Conservation (phyloP, 1,140 invertebrate genomes). For the Linepithema humile region DNA sequence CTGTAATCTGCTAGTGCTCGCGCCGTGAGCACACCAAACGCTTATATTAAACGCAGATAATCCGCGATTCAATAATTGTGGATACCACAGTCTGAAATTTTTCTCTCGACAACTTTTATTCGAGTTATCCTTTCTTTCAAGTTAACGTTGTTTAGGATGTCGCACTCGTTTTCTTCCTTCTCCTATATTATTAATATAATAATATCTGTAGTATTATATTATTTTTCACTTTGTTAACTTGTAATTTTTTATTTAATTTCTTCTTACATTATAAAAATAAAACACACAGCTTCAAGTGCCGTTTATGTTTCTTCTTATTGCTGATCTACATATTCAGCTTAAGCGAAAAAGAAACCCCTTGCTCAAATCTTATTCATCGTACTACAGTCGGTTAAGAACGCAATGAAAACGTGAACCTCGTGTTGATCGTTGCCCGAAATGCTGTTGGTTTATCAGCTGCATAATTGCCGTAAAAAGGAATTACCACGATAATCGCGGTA, state of each 20-base stretch:
- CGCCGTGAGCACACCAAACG: not conserved
- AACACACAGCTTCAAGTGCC: not conserved
- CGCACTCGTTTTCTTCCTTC: too few species aligned
- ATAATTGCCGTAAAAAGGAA: conserved; percentile 21
- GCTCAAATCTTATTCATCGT: not conserved
- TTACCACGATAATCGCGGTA: not conserved
- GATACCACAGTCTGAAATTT: not conserved
- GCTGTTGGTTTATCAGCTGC: conserved; percentile 21
- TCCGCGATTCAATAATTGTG: not conserved
- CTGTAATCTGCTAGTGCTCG: not conserved
- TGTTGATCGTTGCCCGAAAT: not conserved
- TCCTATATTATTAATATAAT: too few species aligned
- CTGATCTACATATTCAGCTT: not conserved
- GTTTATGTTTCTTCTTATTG: not conserved
- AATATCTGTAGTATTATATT: too few species aligned
- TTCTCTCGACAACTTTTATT: not conserved
- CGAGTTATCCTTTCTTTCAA: not conserved
- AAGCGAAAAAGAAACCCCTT: conserved; percentile 9
- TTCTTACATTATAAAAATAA: too few species aligned
- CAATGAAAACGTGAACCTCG: conserved; percentile 11
- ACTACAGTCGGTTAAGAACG: not conserved
- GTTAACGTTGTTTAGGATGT: not conserved
- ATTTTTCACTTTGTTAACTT: too few species aligned
- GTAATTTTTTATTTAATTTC: too few species aligned
- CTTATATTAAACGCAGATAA: conserved; percentile 3